Percentiles rank a stretch among this genome's conserved stretches.
Conservation (phyloP, 2,888 invertebrate species). For the Abrostola tripartita region DNA sequence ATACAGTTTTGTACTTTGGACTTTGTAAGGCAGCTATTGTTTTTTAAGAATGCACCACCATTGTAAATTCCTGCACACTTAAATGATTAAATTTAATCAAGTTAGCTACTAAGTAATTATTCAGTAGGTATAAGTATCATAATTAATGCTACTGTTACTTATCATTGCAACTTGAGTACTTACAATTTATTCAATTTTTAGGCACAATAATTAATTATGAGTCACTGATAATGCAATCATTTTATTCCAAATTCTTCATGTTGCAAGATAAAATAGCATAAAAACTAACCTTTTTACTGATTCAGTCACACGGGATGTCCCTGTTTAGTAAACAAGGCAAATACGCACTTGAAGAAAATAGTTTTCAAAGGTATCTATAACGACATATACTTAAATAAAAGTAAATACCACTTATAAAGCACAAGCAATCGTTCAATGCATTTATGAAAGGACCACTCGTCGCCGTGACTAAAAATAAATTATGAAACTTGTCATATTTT, state of each 20-base stretch:
- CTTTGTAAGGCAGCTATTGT: too few species aligned
- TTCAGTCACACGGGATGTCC: constrained; percentile 35
- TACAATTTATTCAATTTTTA: constrained; percentile 10
- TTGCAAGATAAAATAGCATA: constrained; percentile 6
- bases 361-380: constrained; percentile 7
- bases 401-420: constrained; percentile 13
- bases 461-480: constrained; percentile 61
- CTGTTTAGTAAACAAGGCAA: constrained; percentile 25
- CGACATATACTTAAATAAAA: background rate
- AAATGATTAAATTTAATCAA: too few species aligned
- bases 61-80: too few species aligned
- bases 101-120: too few species aligned
- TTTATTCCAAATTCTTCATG: background rate
- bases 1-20: too few species aligned
- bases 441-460: constrained; percentile 25
- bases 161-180: background rate
- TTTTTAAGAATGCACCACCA: too few species aligned
- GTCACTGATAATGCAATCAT: constrained; percentile 18
- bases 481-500: constrained; percentile 55
- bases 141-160: too few species aligned
- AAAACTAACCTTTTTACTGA: constrained; percentile 19
- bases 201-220: constrained; percentile 12
- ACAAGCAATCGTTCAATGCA: constrained; percentile 14
- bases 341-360: constrained; percentile 26
- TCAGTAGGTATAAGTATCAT: too few species aligned